These are phyloP conservation scores for Rhynchophorus ferrugineus DNA, from an alignment of 1,140 invertebrate genomes.

Conservation along the genomic window DNA sequence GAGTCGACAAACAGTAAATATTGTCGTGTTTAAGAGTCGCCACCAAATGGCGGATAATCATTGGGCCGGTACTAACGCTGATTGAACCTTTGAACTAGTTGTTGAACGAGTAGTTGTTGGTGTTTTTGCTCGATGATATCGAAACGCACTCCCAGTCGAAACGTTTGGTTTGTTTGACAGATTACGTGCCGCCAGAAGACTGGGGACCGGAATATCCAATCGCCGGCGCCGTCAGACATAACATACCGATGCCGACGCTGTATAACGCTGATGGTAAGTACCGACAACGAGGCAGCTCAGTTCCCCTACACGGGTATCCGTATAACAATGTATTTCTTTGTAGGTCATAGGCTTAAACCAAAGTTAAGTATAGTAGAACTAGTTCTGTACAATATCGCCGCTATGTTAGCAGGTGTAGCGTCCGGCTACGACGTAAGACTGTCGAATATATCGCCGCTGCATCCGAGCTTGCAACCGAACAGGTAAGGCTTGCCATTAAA, in stretches of 20 bases:
- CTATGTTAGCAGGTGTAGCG: slow-evolving; percentile 79
- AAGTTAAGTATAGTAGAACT: slow-evolving; percentile 70
- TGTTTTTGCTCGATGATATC: too few species aligned
- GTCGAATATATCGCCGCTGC: slow-evolving; percentile 75
- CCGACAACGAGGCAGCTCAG: too few species aligned
- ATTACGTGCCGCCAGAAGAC: slow-evolving; percentile 48
- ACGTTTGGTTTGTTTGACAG: slow-evolving; percentile 37
- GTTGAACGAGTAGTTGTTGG: slow-evolving; percentile 13
- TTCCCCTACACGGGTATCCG: too few species aligned
- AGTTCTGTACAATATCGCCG: slow-evolving; percentile 83
- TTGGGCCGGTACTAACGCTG: too few species aligned
- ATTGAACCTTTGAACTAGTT: too few species aligned
- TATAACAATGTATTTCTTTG: too few species aligned
- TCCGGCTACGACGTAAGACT: slow-evolving; percentile 86
- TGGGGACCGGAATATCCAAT: slow-evolving; percentile 58
- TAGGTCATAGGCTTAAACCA: slow-evolving; percentile 53
- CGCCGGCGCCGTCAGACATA: slow-evolving; percentile 46
- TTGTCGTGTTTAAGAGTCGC: too few species aligned
- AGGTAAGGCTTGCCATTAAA: slow-evolving; percentile 39
- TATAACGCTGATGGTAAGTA: slow-evolving; percentile 58
- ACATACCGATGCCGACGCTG: slow-evolving; percentile 67
- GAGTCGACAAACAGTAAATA: too few species aligned
- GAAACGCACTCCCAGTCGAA: too few species aligned
- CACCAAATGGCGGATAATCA: too few species aligned
- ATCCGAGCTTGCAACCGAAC: slow-evolving; percentile 66